Conservation (phyloP, 2,888 invertebrate genomes). For the Ophraella communa region DNA sequence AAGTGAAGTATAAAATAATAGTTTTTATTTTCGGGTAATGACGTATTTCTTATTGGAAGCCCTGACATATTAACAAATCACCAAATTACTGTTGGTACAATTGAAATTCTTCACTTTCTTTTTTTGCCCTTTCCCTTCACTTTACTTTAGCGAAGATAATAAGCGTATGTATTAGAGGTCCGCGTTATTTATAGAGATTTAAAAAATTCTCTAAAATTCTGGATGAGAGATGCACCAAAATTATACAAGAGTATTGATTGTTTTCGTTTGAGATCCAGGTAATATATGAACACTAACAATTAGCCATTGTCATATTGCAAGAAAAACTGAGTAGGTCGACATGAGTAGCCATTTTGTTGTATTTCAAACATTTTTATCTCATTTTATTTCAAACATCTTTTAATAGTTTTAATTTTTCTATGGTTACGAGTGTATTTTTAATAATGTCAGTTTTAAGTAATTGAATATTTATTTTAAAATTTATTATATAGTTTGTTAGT, state of each 20-base stretch:
- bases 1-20: too few species aligned
- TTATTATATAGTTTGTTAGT: not conserved
- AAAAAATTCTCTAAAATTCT: conserved; percentile 33
- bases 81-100: conserved; percentile 5
- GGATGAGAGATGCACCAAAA: conserved; percentile 41
- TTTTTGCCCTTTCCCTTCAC: conserved; percentile 1
- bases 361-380: conserved; percentile 18
- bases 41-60: not conserved
- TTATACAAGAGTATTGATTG: conserved; percentile 37
- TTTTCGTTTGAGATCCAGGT: conserved; percentile 45
- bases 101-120: conserved; percentile 9
- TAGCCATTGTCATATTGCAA: conserved; percentile 8
- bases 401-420: not conserved
- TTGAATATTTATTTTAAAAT: not conserved
- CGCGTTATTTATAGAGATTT: conserved; percentile 35
- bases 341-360: conserved; percentile 23
- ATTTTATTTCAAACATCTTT: conserved; percentile 18
- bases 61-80: not conserved
- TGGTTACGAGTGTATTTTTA: not conserved
- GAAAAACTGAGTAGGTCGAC: conserved; percentile 6
- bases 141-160: conserved; percentile 39
- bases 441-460: not conserved
- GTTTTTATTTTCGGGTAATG: too few species aligned
- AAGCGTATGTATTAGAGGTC: conserved; percentile 44
- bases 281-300: conserved; percentile 33